A percentile compares a stretch with the other conserved stretches of the same genome.
Conservation (phyloP, 2,888 invertebrate species). For the Ophion costatus region DNA sequence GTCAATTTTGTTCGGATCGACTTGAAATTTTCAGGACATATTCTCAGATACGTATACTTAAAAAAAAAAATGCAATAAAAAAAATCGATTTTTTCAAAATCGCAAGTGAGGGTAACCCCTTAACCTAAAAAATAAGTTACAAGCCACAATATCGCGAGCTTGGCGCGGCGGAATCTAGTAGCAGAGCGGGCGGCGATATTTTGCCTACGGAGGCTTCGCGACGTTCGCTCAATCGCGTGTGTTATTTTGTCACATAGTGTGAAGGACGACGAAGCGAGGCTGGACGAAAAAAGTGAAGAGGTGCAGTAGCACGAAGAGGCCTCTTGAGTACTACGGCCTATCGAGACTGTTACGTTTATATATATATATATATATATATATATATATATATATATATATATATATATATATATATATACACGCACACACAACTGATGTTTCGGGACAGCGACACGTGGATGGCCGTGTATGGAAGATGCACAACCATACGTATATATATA, state of each 20-base stretch:
- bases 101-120: too few species aligned
- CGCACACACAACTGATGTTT: neutral
- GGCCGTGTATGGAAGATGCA: neutral
- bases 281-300: neutral
- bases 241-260: neutral
- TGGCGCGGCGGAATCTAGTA: neutral
- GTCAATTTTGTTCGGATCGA: too few species aligned
- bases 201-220: neutral
- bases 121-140: too few species aligned
- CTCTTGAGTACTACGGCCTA: neutral
- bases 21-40: too few species aligned
- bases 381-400: neutral
- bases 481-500: slow-evolving; percentile 38
- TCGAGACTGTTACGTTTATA: neutral
- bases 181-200: neutral
- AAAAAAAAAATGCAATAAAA: too few species aligned
- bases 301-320: neutral
- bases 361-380: neutral
- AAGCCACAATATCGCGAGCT: neutral
- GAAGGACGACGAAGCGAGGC: neutral
- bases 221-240: neutral
- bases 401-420: neutral
- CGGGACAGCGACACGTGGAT: neutral
- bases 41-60: too few species aligned
- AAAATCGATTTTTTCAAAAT: too few species aligned